These are phyloP conservation scores for Trissolcus japonicus DNA, from an alignment of 2,888 invertebrate species.

Conservation along the genomic window DNA sequence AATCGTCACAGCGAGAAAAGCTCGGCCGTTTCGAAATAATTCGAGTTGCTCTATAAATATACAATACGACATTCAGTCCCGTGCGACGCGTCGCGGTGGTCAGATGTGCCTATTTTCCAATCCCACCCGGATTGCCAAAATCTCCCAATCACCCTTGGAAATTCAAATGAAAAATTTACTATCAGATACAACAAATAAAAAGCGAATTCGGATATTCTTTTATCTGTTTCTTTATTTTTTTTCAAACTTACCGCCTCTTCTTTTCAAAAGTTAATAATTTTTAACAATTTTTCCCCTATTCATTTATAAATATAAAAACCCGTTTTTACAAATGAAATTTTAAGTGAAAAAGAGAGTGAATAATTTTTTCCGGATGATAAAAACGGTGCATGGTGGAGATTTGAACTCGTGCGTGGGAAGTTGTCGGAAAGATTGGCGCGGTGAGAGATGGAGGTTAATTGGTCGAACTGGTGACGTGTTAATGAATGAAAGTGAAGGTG, in stretches of 20 bases:
- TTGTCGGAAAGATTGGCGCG: not conserved
- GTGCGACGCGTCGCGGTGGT: slow-evolving; percentile 73
- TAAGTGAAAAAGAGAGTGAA: not conserved
- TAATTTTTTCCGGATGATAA: not conserved
- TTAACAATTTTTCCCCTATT: not conserved
- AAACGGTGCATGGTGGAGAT: not conserved
- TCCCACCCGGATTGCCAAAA: slow-evolving; percentile 53
- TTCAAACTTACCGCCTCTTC: no score
- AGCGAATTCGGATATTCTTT: not conserved
- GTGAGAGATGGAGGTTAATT: slow-evolving; percentile 22
- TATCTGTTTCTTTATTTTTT: not conserved
- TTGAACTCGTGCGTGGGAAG: not conserved
- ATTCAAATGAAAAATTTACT: not conserved
- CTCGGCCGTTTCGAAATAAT: slow-evolving; percentile 59
- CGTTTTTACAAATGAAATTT: not conserved
- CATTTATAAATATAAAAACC: not conserved
- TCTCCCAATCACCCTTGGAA: not conserved
- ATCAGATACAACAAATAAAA: no score
- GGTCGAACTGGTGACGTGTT: slow-evolving; percentile 21
- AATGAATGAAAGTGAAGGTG: slow-evolving; percentile 41
- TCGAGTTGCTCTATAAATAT: slow-evolving; percentile 75
- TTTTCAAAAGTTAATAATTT: not conserved
- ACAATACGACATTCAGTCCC: slow-evolving; percentile 75
- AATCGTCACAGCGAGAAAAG: slow-evolving; percentile 56
- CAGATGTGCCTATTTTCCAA: slow-evolving; percentile 67